phyloP scores from a whole-genome alignment of 2,888 invertebrate species.

The Exephanes ischioxanthus region DNA sequence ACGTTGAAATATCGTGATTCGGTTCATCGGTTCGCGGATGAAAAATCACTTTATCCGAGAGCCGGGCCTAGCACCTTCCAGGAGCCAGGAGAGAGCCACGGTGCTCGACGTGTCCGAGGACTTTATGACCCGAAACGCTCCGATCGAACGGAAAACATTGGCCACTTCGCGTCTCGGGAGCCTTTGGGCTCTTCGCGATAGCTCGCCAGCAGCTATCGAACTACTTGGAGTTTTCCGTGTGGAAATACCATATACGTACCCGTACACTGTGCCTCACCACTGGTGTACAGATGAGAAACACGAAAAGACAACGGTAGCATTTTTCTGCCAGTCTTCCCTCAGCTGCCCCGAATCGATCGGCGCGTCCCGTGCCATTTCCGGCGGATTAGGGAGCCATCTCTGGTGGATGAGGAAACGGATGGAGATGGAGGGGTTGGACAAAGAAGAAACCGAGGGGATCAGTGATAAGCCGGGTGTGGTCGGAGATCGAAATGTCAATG shows the following conservation, averaged over 20 bases:
- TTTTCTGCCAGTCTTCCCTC: neutral
- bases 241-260: slow-evolving; percentile 41
- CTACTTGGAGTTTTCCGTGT: slow-evolving; percentile 40
- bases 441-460: slow-evolving; percentile 62
- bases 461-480: slow-evolving; percentile 55
- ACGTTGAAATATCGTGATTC: slow-evolving; percentile 72
- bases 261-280: neutral
- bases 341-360: slow-evolving; percentile 40
- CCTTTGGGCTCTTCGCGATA: slow-evolving; percentile 51
- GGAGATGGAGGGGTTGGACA: slow-evolving; percentile 55
- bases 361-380: slow-evolving; percentile 53
- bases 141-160: slow-evolving; percentile 74
- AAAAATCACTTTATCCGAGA: slow-evolving; percentile 74
- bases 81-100: slow-evolving; percentile 27
- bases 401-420: slow-evolving; percentile 55
- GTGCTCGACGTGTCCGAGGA: slow-evolving; percentile 59
- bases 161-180: slow-evolving; percentile 65
- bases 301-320: slow-evolving; percentile 40
- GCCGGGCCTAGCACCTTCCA: slow-evolving; percentile 41
- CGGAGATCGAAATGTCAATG: slow-evolving; percentile 63
- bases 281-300: slow-evolving; percentile 14
- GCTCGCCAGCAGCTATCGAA: slow-evolving; percentile 37
- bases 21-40: slow-evolving; percentile 72
- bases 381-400: slow-evolving; percentile 57
- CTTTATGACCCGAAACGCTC: slow-evolving; percentile 74